Conservation (phyloP, 2,797 vertebrate genomes). For the Dallia pectoralis region DNA sequence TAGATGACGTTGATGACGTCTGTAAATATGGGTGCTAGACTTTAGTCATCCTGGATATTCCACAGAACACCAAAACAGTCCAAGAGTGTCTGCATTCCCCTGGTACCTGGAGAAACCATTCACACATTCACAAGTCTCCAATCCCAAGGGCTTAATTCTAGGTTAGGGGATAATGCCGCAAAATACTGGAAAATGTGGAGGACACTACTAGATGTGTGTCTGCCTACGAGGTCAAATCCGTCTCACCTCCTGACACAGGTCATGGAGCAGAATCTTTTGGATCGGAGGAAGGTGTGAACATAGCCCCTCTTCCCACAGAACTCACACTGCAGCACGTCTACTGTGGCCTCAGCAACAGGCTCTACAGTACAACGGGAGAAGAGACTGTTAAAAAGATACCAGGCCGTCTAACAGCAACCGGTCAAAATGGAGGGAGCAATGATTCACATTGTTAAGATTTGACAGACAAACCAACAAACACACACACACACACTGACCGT, state of each 20-base stretch:
- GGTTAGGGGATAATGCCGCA: not conserved
- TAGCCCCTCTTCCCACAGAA: slow-evolving; percentile 90
- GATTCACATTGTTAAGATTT: too few relatives aligned
- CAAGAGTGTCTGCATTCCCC: not conserved
- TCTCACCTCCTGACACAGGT: slow-evolving; percentile 88
- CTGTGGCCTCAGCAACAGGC: slow-evolving; percentile 64
- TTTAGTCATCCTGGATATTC: not conserved
- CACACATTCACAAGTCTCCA: slow-evolving; percentile 14
- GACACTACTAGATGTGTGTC: not conserved
- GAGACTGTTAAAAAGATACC: slow-evolving; percentile 33
- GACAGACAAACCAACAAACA: slow-evolving; percentile 2
- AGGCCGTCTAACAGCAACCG: not conserved
- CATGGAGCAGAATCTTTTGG: slow-evolving; percentile 91
- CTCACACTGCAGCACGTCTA: slow-evolving; percentile 86
- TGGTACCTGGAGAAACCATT: slow-evolving; percentile 9
- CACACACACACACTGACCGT: slow-evolving; percentile 30
- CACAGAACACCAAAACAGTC: not conserved
- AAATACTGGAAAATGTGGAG: not conserved
- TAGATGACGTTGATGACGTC: not conserved
- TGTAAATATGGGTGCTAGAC: not conserved
- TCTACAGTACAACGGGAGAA: slow-evolving; percentile 72
- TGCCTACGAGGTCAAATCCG: not conserved
- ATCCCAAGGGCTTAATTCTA: slow-evolving; percentile 12
- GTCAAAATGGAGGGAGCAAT: too few relatives aligned
- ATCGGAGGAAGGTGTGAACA: slow-evolving; percentile 83